phyloP scores from a whole-genome alignment of 2,888 invertebrate genomes.

The Amitus sp. region DNA sequence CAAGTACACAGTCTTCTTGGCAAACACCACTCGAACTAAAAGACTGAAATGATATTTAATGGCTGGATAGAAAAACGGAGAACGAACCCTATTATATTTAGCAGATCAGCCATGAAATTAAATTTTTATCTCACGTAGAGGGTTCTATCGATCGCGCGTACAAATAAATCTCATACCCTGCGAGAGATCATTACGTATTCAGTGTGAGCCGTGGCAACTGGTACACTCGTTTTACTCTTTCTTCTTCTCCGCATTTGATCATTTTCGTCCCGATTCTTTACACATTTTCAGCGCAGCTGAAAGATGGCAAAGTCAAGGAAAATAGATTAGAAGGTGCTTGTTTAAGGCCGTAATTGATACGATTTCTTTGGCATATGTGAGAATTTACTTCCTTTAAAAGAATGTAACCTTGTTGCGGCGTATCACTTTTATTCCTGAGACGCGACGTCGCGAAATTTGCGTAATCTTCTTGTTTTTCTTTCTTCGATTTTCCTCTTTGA shows the following conservation, averaged over 20 bases:
- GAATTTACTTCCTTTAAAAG: too few species aligned
- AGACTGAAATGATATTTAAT: constrained; percentile 16
- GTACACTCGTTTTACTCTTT: constrained; percentile 26
- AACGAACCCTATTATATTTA: constrained; percentile 33
- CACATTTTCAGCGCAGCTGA: constrained; percentile 16
- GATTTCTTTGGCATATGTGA: background rate
- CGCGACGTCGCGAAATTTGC: too few species aligned
- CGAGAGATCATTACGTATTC: constrained; percentile 34
- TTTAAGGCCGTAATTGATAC: background rate
- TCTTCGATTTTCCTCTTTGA: too few species aligned
- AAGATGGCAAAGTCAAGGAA: background rate
- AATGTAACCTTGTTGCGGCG: too few species aligned
- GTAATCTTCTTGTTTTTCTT: too few species aligned
- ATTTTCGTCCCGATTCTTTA: constrained; percentile 16
- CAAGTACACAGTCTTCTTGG: too few species aligned
- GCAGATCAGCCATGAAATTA: constrained; percentile 38
- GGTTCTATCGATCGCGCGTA: constrained; percentile 22
- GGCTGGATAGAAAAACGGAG: background rate
- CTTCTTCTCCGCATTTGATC: constrained; percentile 23
- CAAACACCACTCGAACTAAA: background rate
- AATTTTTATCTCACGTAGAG: constrained; percentile 35
- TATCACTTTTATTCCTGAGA: too few species aligned
- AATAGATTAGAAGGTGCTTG: background rate
- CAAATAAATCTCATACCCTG: constrained; percentile 33
- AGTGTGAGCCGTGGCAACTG: constrained; percentile 19